Evolutionary conservation across 2,113 vertebrate genomes (phyloP).

Genomic region (Salvator merianae): DNA sequence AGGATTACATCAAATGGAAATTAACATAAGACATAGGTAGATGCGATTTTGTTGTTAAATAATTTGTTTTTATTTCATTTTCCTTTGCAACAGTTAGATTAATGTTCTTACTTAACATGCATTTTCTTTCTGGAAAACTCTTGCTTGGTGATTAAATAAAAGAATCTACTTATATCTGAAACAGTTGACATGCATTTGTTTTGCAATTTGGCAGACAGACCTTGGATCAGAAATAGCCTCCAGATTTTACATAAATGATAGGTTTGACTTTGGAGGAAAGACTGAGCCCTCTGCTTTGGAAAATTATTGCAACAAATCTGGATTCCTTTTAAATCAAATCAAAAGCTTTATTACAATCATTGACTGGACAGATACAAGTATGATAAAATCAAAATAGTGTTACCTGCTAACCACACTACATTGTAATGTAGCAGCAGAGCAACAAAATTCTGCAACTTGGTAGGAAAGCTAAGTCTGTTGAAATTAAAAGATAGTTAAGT

Average conservation of each 20-base stretch:
- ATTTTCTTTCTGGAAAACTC: background rate
- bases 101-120: background rate
- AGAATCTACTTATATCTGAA: background rate
- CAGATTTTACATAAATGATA: background rate
- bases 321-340: background rate
- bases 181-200: fast-evolving
- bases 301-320: background rate
- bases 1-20: too few species aligned
- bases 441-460: too few species aligned
- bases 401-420: too few species aligned
- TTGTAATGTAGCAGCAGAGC: too few species aligned
- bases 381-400: too few species aligned
- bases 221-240: background rate
- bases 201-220: background rate
- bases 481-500: too few species aligned
- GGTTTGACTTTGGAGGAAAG: constrained; percentile 19
- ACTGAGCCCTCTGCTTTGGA: background rate
- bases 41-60: too few species aligned
- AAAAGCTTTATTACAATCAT: too few species aligned
- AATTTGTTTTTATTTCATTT: background rate
- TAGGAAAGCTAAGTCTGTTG: too few species aligned
- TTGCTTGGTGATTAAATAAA: background rate
- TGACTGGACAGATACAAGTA: too few species aligned
- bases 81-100: background rate
- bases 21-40: too few species aligned